Evolutionary conservation across 2,113 vertebrate genomes (phyloP), one percentile per base, ranked within the genome.

Genomic region (Mastomys coucha): DNA sequence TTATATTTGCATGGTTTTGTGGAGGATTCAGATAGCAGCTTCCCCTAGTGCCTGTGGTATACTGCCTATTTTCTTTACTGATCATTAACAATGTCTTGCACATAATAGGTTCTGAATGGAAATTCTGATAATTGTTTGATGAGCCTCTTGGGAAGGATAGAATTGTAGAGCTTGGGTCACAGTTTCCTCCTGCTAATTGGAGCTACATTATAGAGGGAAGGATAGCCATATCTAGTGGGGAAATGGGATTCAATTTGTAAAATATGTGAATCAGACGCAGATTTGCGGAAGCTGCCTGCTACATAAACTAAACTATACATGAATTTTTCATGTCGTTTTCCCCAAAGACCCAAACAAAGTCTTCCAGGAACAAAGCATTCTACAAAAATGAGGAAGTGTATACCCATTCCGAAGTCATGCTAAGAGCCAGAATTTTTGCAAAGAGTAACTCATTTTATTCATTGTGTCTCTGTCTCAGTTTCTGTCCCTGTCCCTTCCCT

Each of bases 61-160:
- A 33, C 56, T 65, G 31, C 72, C 80, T 87, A 51, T 95, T 97
- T 89, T 96, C 87, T 85, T 60, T 94, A 81, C 65, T 88, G 84
- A 96, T 93, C 65, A 56, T 65, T 87, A 94, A 85, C 84, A 96
- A 72, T 85, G 82, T 67, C 93, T 94, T 69, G 87, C 51, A 97
- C 28, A 95, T 80, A 95, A 94, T 78, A 88, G 87, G 56, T 45
- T 91, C 75, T 77, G 89, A 97, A 93, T 93, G 88, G 91, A 96
- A 92, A 95, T 93, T 85, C 85, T 88, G 78, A 77, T 91, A 78
- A 91, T 94, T 96, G 95, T 96, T 65, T 94, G 93, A 96, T 90
- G 95, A 94, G 49, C 87, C 89, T 67, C 58, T 85, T 88, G 82
- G 70, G 91, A 92, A 45, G 56, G 26, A 95, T 75, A 95, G 75